Evolutionary conservation across 2,113 vertebrate genomes (phyloP).

Genomic region (Pithys albifrons): DNA sequence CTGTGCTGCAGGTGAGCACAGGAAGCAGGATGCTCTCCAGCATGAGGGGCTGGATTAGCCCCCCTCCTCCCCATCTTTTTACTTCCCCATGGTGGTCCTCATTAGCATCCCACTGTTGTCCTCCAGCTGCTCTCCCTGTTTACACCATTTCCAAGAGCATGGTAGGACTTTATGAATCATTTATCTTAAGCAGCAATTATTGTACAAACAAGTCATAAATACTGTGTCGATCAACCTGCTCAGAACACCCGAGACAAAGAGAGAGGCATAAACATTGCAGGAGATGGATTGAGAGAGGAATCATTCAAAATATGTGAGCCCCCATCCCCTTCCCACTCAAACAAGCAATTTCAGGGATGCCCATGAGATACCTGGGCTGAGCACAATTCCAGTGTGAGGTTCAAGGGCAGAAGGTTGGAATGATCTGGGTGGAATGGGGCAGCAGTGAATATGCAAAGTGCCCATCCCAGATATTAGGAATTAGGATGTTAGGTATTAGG

Average conservation of each 20-base stretch:
- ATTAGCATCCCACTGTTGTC: slow-evolving; percentile 48
- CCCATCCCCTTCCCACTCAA: background rate
- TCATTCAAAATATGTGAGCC: background rate
- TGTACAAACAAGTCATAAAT: slow-evolving; percentile 16
- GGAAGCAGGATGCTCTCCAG: background rate
- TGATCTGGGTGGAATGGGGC: background rate
- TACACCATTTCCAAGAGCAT: background rate
- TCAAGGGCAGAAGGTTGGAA: background rate
- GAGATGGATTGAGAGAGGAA: background rate
- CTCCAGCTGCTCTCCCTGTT: slow-evolving; percentile 47
- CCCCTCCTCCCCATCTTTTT: background rate
- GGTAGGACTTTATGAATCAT: slow-evolving; percentile 57
- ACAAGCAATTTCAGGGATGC: background rate
- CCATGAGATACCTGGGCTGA: background rate
- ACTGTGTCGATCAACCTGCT: background rate
- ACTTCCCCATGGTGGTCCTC: background rate
- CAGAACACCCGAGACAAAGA: background rate
- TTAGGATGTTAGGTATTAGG: background rate
- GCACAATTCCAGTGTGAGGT: background rate
- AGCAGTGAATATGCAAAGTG: background rate
- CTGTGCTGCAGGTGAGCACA: background rate
- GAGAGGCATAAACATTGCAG: background rate
- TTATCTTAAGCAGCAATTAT: slow-evolving; percentile 56
- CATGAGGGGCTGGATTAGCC: background rate
- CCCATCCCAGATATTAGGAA: background rate